Evolutionary conservation across 2,797 vertebrate species (phyloP).

Genomic region (Eremophila alpestris): DNA sequence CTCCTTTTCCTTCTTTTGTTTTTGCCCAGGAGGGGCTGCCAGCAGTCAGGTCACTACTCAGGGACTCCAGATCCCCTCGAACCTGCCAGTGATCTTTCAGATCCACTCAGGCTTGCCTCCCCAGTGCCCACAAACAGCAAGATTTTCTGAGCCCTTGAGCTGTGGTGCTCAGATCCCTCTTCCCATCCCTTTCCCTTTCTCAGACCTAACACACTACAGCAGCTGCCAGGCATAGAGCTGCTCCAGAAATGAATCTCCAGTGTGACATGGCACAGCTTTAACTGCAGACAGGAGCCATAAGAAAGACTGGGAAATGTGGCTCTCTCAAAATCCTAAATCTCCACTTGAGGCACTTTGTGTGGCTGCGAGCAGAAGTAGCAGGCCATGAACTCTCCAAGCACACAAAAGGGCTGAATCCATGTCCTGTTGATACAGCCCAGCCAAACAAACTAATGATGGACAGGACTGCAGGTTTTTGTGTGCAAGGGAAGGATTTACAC

Average conservation of each 20-base stretch:
- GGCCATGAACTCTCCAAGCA: neutral
- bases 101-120: neutral
- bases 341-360: neutral
- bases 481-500: constrained; percentile 14
- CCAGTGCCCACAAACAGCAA: neutral
- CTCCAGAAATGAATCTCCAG: neutral
- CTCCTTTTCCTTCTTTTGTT: neutral
- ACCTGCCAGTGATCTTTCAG: neutral
- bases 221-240: neutral
- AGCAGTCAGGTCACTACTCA: neutral
- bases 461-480: neutral
- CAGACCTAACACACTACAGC: neutral
- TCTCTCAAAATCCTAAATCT: neutral
- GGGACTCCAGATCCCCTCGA: neutral
- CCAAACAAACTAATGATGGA: neutral
- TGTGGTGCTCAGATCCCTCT: neutral
- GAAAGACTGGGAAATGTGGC: neutral
- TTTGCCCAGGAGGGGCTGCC: neutral
- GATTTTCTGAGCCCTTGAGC: neutral
- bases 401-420: neutral
- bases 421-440: neutral
- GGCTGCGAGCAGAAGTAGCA: neutral
- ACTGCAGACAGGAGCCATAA: neutral
- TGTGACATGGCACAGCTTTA: neutral
- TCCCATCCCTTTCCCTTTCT: neutral